Base-by-base conservation (phyloP, 1,140 invertebrate species). In the Nasonia vitripennis region DNA sequence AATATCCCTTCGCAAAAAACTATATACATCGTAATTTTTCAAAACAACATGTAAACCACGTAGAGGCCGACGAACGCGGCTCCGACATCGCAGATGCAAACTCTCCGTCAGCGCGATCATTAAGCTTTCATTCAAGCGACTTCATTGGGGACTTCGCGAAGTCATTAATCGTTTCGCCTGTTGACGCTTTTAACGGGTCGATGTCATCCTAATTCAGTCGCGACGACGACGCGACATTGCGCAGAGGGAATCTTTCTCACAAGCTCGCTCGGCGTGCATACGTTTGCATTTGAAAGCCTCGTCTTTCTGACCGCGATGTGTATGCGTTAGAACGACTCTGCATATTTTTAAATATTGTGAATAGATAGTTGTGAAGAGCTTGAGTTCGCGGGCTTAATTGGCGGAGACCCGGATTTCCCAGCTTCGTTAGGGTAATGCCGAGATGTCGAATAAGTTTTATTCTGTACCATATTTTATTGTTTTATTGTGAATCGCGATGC, bases 61-160 rank as follows among this genome's bases (percentile, higher is more conserved):
- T 6, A 51, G 34, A 37, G 34, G 48, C 55, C 55, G 55, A 45
- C 1, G 55, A 62, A 7, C 55, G 55, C 20, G 55, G 6, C n/a
- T n/a, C 1, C 55, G 55, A n/a, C 17, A 7, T 62, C 55, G 20
- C 55, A 62, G 27, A 79, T 79, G 78, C 41, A 67, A 67, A 79
- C 41, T 62, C 55, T 67, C 78, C 31, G 34, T 78, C 77, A 78
- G 31, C 27, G 55, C 27, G 7, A 78, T 34, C 77, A 23, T 68
- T 45, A 81, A 45, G 79, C 20, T 7, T 9, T 81, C 62, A 12
- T 81, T 85, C 73, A 75, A 82, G 82, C 74, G 45, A 71, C 87
- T 85, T 85, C 62, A 87, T 87, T 87, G 2, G 74, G 2, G 74
- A 87, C 86, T 87, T 86, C 67, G 68, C 17, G 51, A 80, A 80